These are phyloP conservation scores for Coelopa frigida DNA, from an alignment of 1,140 invertebrate species.

Conservation along the genomic window DNA sequence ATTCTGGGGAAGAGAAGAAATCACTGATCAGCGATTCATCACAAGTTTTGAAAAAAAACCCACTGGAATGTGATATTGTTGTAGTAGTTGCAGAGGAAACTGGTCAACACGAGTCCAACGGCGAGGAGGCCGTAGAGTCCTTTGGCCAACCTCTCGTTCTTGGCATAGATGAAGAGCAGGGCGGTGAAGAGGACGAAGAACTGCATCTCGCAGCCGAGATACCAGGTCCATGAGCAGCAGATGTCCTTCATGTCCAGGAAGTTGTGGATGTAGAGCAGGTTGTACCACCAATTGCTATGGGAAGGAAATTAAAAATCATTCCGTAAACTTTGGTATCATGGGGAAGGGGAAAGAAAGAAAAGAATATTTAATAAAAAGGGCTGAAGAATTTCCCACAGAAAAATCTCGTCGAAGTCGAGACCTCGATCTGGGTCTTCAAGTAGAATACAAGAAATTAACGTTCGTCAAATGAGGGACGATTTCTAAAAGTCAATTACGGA, in stretches of 20 bases:
- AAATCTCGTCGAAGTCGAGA: too few species aligned
- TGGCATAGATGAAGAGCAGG: conserved; percentile 15
- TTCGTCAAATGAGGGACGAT: too few species aligned
- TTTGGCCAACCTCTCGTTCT: conserved; percentile 11
- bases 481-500: too few species aligned
- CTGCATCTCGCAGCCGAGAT: conserved; percentile 24
- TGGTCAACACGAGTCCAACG: conserved; percentile 9
- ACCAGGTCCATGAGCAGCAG: conserved; percentile 18
- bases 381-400: too few species aligned
- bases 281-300: conserved; percentile 19
- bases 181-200: conserved; percentile 14
- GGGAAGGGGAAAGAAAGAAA: background rate
- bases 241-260: conserved; percentile 18
- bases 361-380: background rate
- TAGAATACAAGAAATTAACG: too few species aligned
- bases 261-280: conserved; percentile 19
- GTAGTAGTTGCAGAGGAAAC: conserved; percentile 14
- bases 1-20: conserved; percentile 7
- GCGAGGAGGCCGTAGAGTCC: conserved; percentile 8
- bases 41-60: conserved; percentile 8
- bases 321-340: background rate
- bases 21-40: background rate
- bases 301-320: conserved; percentile 14
- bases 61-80: conserved; percentile 22
- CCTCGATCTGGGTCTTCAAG: too few species aligned